These are phyloP conservation scores for Gymnocephalus cernua DNA, from an alignment of 2,113 vertebrate species.

Conservation along the genomic window DNA sequence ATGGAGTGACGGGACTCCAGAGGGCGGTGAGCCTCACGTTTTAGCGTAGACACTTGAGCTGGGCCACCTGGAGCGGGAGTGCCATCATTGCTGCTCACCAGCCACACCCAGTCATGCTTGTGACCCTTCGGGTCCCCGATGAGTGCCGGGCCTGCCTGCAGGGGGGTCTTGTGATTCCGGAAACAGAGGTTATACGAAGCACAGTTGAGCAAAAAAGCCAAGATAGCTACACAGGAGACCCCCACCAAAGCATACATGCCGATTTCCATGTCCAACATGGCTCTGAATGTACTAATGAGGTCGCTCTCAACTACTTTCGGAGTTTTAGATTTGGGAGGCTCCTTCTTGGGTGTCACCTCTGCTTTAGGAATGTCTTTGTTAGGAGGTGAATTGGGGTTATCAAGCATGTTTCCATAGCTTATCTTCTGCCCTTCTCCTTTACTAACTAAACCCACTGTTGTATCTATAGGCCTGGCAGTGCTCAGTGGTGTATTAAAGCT, in stretches of 20 bases:
- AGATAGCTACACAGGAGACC: slow-evolving; percentile 90
- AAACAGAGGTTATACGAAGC: slow-evolving; percentile 88
- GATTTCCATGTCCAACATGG: slow-evolving; percentile 91
- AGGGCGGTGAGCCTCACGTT: slow-evolving; percentile 65
- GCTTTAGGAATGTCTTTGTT: slow-evolving; percentile 81
- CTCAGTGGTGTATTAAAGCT: slow-evolving; percentile 28
- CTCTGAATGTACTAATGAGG: slow-evolving; percentile 78
- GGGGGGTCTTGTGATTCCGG: slow-evolving; percentile 86
- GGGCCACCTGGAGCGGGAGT: slow-evolving; percentile 73
- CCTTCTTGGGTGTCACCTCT: slow-evolving; percentile 57
- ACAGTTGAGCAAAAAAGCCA: slow-evolving; percentile 93
- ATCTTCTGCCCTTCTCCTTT: slow-evolving; percentile 57
- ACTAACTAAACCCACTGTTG: slow-evolving; percentile 16
- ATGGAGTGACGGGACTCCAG: slow-evolving; percentile 60
- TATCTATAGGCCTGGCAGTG: slow-evolving; percentile 37
- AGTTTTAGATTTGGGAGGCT: slow-evolving; percentile 64
- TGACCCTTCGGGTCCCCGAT: slow-evolving; percentile 85
- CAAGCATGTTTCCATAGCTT: slow-evolving; percentile 79
- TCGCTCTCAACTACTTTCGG: slow-evolving; percentile 81
- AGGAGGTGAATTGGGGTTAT: slow-evolving; percentile 81
- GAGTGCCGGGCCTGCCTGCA: slow-evolving; percentile 83
- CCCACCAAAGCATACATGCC: slow-evolving; percentile 93
- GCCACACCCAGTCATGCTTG: slow-evolving; percentile 93
- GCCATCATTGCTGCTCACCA: slow-evolving; percentile 81
- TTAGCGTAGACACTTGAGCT: slow-evolving; percentile 81